Conservation (phyloP, 1,140 invertebrate species). For the Orussus abietinus region DNA sequence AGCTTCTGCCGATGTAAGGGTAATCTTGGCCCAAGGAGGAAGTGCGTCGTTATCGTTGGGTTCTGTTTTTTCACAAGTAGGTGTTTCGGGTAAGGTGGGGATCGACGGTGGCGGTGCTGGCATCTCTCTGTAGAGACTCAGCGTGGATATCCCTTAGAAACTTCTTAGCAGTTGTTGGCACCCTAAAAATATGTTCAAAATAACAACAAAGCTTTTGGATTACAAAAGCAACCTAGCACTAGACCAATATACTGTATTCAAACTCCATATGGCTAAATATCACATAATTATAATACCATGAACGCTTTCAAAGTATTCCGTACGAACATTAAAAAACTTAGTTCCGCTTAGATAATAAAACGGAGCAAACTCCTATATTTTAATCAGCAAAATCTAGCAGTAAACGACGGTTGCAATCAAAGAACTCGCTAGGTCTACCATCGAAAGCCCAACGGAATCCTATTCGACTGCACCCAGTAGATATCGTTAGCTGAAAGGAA, state of each 20-base stretch:
- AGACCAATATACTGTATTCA: neutral
- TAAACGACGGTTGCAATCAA: no score
- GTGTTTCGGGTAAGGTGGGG: constrained; percentile 32
- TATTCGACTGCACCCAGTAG: neutral
- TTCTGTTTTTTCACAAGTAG: constrained; percentile 38
- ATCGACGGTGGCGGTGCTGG: constrained; percentile 45
- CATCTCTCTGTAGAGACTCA: no score
- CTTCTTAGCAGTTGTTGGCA: neutral
- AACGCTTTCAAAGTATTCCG: neutral
- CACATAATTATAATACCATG: neutral
- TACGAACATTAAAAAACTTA: no score
- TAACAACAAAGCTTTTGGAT: neutral
- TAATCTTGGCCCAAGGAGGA: constrained; percentile 48
- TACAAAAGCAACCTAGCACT: neutral
- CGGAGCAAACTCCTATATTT: no score
- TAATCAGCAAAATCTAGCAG: no score
- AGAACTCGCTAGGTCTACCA: no score
- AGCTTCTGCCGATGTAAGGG: constrained; percentile 41
- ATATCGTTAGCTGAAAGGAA: neutral
- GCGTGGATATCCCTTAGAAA: no score
- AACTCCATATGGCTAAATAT: neutral
- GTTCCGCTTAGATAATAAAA: no score
- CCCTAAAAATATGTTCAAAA: neutral
- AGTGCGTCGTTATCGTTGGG: constrained; percentile 36
- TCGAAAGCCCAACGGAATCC: no score